Evolutionary conservation across 2,888 invertebrate species (phyloP).

Genomic region (Lasioglossum morio): DNA sequence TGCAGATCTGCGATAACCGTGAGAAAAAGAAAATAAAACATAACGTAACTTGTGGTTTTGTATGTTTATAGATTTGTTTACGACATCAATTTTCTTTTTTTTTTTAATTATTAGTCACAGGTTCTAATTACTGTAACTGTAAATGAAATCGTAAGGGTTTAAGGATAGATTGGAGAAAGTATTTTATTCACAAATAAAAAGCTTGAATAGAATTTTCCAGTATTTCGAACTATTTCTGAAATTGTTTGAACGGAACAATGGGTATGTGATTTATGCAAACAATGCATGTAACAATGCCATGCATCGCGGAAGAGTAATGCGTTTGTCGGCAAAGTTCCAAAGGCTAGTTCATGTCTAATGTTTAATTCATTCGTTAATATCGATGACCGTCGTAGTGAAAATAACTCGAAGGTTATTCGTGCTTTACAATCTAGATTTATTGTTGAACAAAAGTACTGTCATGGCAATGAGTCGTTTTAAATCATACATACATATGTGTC

Average conservation of each 20-base stretch:
- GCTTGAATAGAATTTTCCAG: background rate
- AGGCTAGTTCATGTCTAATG: background rate
- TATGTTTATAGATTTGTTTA: too few relatives aligned
- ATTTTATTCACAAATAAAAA: background rate
- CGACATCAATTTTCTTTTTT: too few relatives aligned
- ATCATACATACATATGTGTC: too few relatives aligned
- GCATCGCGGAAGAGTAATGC: background rate
- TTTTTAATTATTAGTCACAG: too few relatives aligned
- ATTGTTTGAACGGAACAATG: background rate
- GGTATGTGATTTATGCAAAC: background rate
- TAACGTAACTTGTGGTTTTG: too few relatives aligned
- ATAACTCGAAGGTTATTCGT: constrained; percentile 37
- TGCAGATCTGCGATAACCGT: too few relatives aligned
- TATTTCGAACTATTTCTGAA: background rate
- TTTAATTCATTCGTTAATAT: constrained; percentile 25
- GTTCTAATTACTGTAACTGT: too few relatives aligned
- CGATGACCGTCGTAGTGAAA: constrained; percentile 18
- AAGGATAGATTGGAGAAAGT: too few relatives aligned
- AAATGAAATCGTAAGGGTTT: too few relatives aligned
- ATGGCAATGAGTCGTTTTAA: too few relatives aligned
- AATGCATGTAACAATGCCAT: background rate
- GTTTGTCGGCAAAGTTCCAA: constrained; percentile 15
- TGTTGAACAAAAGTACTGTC: background rate
- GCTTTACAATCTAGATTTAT: constrained; percentile 11
- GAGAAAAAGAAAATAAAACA: too few relatives aligned